These are phyloP conservation scores for Prolemur simus DNA, from an alignment of 2,113 vertebrate species.

Conservation along the genomic window DNA sequence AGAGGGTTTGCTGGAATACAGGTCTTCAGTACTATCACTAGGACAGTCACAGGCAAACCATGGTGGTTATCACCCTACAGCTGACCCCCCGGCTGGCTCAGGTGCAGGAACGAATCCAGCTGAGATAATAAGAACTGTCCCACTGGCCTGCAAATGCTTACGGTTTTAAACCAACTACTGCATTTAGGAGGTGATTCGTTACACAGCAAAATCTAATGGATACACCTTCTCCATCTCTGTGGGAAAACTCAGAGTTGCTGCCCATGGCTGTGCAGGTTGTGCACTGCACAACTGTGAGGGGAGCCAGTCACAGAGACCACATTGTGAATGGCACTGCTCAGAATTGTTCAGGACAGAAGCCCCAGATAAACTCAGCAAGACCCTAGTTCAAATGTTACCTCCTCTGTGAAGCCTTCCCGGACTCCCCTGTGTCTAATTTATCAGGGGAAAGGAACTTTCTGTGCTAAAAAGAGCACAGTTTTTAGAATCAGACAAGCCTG, in stretches of 20 bases:
- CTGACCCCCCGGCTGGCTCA: neutral
- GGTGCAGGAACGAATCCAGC: neutral
- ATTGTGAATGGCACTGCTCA: neutral
- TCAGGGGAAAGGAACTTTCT: neutral
- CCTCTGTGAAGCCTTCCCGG: neutral
- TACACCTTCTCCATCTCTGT: neutral
- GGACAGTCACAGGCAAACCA: neutral
- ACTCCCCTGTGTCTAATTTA: neutral
- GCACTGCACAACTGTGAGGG: neutral
- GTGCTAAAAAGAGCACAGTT: neutral
- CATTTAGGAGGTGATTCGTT: neutral
- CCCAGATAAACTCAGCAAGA: neutral
- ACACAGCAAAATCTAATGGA: neutral
- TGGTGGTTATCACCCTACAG: neutral
- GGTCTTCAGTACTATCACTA: neutral
- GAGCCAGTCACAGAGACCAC: neutral
- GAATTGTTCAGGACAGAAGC: neutral
- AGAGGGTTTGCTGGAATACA: neutral
- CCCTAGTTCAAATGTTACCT: neutral
- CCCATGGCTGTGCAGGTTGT: neutral
- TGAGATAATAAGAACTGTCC: neutral
- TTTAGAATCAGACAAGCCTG: neutral
- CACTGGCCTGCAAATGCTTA: neutral
- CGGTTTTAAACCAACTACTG: neutral
- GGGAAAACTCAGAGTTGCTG: neutral